Evolutionary conservation across 2,113 vertebrate genomes (phyloP), one percentile per base, ranked within the genome.

Genomic region (Albula goreensis): DNA sequence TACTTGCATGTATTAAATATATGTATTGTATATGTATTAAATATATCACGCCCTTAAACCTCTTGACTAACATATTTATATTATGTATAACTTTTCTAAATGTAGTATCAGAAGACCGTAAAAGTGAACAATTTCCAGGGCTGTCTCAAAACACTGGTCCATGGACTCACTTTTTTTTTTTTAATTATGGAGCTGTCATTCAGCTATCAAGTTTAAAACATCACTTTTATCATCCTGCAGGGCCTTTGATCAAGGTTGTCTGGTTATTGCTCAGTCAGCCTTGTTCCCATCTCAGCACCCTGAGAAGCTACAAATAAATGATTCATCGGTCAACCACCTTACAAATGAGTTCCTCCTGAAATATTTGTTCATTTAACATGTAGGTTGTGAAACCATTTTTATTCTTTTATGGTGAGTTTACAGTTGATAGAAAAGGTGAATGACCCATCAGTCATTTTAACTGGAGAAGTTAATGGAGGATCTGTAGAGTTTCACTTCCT

Each of bases 231-330:
- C 22, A 50, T 17, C 6, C 12, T 79, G 77, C 10, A 12, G 41
- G 50, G 49, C 48, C 87, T 66, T 89, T 93, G 89, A 90, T 89
- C 90, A 53, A 48, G 51, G 83, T 81, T 88, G 85, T 81, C 70
- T 87, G 83, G 91, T 91, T 90, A 90, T 90, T 92, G 88, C 93
- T 94, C 94, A 90, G 79, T 88, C 89, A 91, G 90, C 87, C 87
- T 90, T 13, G 83, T 17, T 50, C 31, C 11, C 51, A 83, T 90
- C 87, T 90, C 84, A 88, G 78, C 52, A 85, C 19, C n/a, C 9
- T 41, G 31, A 56, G 63, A 77, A 63, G 56, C 80, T 66, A 50
- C 60, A 80, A 60, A 86, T 1, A 6, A 56, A 48, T 91, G 93
- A 93, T 92, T 90, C 88, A 86, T 7, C 84, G 90, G 93, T 94